These are phyloP conservation scores for Kryptolebias marmoratus DNA, from an alignment of 2,113 vertebrate genomes.

Conservation along the genomic window DNA sequence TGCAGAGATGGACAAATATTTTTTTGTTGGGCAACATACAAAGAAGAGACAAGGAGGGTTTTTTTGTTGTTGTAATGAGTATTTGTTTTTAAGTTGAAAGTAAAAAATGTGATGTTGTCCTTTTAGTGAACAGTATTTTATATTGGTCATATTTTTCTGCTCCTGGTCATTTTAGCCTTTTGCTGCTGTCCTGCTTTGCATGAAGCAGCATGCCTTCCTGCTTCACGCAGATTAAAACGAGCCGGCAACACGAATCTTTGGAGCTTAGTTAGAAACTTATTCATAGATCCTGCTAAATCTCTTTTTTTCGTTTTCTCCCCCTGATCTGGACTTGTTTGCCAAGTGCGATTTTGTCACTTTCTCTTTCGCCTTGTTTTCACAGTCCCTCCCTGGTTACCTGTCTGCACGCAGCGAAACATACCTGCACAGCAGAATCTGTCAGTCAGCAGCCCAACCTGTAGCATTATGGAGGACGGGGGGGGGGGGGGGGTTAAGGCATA, in stretches of 20 bases:
- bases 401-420: conserved; percentile 32
- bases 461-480: not conserved
- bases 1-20: conserved; percentile 75
- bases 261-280: conserved; percentile 48
- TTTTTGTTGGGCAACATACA: conserved; percentile 50
- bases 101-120: not conserved
- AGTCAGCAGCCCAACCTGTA: conserved; percentile 11
- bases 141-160: not conserved
- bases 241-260: conserved; percentile 31
- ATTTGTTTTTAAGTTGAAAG: conserved; percentile 25
- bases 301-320: conserved; percentile 20
- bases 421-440: conserved; percentile 30
- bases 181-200: conserved; percentile 44
- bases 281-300: conserved; percentile 55
- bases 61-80: conserved; percentile 33
- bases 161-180: not conserved
- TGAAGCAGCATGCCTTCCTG: conserved; percentile 39
- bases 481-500: not conserved
- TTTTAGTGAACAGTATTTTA: too few species aligned
- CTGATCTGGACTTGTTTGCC: conserved; percentile 60
- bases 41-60: not conserved
- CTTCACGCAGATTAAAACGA: conserved; percentile 38
- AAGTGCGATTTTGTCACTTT: conserved; percentile 57
- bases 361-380: conserved; percentile 44
- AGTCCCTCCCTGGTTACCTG: conserved; percentile 27